Conservation (phyloP, 2,888 invertebrate species). For the Chironomus riparius region DNA sequence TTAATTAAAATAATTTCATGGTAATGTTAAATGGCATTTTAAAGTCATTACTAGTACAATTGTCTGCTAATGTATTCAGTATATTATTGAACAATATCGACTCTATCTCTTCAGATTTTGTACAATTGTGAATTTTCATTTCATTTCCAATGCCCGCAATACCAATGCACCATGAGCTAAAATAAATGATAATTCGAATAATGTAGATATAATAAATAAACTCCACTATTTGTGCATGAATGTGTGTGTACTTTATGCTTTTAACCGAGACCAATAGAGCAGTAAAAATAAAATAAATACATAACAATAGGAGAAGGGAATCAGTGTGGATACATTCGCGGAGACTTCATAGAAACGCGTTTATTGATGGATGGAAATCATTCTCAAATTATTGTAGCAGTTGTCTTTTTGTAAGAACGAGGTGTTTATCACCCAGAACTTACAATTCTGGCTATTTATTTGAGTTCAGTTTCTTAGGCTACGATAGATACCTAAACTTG, state of each 20-base stretch:
- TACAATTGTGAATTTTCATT: not conserved
- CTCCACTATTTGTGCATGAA: not conserved
- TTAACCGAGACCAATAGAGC: constrained; percentile 2
- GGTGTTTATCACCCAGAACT: no score
- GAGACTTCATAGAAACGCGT: no score
- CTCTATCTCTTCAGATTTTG: not conserved
- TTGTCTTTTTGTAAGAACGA: no score
- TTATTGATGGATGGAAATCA: no score
- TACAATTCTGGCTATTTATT: no score
- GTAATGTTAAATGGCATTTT: not conserved
- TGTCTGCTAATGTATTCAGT: not conserved
- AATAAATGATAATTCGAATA: not conserved
- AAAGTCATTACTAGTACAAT: not conserved
- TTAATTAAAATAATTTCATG: constrained; percentile 4
- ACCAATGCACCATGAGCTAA: not conserved
- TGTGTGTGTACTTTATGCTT: not conserved
- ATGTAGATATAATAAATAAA: not conserved
- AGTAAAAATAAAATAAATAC: not conserved
- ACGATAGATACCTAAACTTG: no score
- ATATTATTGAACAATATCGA: not conserved
- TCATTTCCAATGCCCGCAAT: not conserved
- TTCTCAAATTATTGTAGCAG: no score
- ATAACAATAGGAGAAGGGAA: not conserved
- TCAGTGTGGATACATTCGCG: not conserved
- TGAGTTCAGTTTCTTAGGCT: no score